Conservation (phyloP, 2,888 invertebrate genomes). For the Pedicia rivosa region DNA sequence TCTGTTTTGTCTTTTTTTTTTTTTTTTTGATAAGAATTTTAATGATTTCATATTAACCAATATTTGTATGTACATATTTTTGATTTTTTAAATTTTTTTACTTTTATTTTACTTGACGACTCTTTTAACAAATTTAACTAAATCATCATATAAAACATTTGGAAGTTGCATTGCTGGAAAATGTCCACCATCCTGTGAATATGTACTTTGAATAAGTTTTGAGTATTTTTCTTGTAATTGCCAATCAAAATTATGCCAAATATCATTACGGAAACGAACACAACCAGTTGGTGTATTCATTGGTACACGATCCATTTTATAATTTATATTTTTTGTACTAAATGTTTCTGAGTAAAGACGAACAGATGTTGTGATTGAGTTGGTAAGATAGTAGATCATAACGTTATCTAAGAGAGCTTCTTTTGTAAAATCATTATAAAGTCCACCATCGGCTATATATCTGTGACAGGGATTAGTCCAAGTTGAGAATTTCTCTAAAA, state of each 20-base stretch:
- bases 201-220: conserved; percentile 21
- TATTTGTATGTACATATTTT: no score
- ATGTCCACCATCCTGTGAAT: conserved; percentile 23
- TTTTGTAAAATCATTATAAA: conserved; percentile 43
- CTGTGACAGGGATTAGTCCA: conserved; percentile 45
- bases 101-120: no score
- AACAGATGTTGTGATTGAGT: conserved; percentile 55
- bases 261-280: conserved; percentile 22
- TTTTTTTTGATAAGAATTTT: no score
- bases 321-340: conserved; percentile 18
- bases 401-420: conserved; percentile 64
- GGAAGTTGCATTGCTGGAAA: conserved; percentile 26
- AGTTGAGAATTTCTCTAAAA: conserved; percentile 67
- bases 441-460: conserved; percentile 43
- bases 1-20: no score
- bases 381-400: conserved; percentile 69
- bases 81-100: no score
- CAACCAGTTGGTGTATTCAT: conserved; percentile 21
- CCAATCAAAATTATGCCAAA: conserved; percentile 16
- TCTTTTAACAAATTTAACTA: conserved; percentile 14
- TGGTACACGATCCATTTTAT: conserved; percentile 25
- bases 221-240: conserved; percentile 19
- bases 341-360: conserved; percentile 56
- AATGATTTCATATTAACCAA: no score
- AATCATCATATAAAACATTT: conserved; percentile 21